Evolutionary conservation across 1,140 invertebrate species (phyloP).

Genomic region (Anoplolepis gracilipes): DNA sequence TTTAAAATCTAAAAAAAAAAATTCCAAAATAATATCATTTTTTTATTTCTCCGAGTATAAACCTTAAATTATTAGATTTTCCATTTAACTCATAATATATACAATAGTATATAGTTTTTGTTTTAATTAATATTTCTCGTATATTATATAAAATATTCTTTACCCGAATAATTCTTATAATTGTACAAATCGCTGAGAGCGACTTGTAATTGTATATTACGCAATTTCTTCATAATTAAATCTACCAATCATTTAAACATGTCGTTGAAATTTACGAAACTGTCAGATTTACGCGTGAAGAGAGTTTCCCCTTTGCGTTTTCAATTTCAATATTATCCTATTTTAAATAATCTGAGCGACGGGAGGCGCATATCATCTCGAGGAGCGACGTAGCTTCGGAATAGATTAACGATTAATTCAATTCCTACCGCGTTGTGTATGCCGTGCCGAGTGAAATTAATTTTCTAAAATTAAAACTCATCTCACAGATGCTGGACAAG

Average conservation of each 20-base stretch:
- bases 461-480: constrained; percentile 46
- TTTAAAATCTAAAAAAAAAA: neutral
- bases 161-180: constrained; percentile 1
- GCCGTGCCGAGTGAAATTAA: constrained; percentile 22
- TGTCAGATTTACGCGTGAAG: neutral
- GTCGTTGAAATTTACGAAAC: constrained; percentile 21
- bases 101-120: no score
- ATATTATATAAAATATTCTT: neutral
- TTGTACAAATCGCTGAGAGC: neutral
- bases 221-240: constrained; percentile 25
- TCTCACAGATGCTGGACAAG: constrained; percentile 27
- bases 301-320: neutral
- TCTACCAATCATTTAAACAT: neutral
- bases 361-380: neutral
- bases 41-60: neutral
- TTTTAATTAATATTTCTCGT: neutral
- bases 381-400: neutral
- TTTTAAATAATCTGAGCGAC: constrained; percentile 24
- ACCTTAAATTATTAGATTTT: neutral
- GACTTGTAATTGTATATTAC: neutral
- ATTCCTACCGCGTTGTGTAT: neutral
- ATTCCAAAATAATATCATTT: constrained; percentile 6
- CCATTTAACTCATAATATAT: neutral
- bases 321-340: neutral
- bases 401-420: constrained; percentile 47